Conservation (phyloP, 2,797 vertebrate species). For the Limnodromus scolopaceus region DNA sequence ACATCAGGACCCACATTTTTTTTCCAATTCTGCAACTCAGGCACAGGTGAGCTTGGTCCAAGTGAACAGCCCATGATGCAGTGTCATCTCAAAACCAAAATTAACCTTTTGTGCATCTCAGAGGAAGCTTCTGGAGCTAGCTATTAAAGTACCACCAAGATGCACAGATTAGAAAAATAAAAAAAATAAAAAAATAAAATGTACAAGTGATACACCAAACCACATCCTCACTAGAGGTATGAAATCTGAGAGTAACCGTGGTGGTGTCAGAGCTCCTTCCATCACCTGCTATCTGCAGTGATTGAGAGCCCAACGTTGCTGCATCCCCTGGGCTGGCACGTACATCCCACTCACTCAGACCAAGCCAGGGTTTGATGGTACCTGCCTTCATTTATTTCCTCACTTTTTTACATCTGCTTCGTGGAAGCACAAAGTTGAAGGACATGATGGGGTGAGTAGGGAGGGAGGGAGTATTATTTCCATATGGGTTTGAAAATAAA, state of each 20-base stretch:
- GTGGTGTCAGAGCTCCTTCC: neutral
- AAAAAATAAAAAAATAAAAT: neutral
- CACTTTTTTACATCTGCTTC: slow-evolving; percentile 28
- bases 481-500: slow-evolving; percentile 29
- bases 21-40: neutral
- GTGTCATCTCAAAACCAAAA: neutral
- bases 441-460: neutral
- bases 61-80: fast-evolving
- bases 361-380: neutral
- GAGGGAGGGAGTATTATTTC: slow-evolving; percentile 22
- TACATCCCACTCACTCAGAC: neutral
- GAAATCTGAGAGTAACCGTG: fast-evolving
- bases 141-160: neutral
- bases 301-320: fast-evolving
- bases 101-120: neutral
- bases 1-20: neutral
- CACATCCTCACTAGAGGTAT: fast-evolving
- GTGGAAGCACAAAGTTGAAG: slow-evolving; percentile 4
- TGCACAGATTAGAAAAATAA: fast-evolving
- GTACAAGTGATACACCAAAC: neutral
- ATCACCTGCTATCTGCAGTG: fast-evolving
- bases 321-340: neutral
- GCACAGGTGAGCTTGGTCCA: neutral
- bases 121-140: neutral
- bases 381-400: neutral